These are phyloP conservation scores for Isotomurus palustris DNA, from an alignment of 2,888 invertebrate species.

Conservation along the genomic window DNA sequence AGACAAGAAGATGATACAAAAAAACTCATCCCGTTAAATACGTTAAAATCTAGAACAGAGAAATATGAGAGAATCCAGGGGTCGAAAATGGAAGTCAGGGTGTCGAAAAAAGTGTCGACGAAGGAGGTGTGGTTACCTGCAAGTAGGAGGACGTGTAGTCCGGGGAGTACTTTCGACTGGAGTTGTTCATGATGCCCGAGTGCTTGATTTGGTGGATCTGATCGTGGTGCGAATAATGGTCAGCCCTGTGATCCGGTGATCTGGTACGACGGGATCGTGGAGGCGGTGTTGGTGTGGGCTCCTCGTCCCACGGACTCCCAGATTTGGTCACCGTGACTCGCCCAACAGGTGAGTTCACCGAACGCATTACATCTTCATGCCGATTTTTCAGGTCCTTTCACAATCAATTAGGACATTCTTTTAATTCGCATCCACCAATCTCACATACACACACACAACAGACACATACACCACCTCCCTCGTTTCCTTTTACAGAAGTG, in stretches of 20 bases:
- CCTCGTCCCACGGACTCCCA: conserved; percentile 44
- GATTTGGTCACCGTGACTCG: conserved; percentile 45
- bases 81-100: no score
- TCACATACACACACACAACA: conserved; percentile 12
- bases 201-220: conserved; percentile 38
- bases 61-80: no score
- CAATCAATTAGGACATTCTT: conserved; percentile 22
- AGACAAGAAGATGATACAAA: no score
- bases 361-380: conserved; percentile 46
- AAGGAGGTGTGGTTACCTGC: no score
- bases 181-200: conserved; percentile 41
- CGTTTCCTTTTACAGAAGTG: no score
- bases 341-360: conserved; percentile 46
- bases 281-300: conserved; percentile 46
- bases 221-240: conserved; percentile 28
- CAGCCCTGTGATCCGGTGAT: conserved; percentile 43
- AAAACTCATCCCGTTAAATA: no score
- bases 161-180: conserved; percentile 23
- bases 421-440: neutral
- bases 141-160: conserved; percentile 36
- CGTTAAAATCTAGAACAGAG: no score
- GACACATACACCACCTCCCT: no score
- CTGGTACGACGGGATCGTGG: conserved; percentile 46
- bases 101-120: no score
- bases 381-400: conserved; percentile 45